A percentile compares a stretch with the other conserved stretches of the same genome.
Evolutionary conservation across 2,797 vertebrate genomes (phyloP).

Genomic region (Eleutherodactylus coqui): DNA sequence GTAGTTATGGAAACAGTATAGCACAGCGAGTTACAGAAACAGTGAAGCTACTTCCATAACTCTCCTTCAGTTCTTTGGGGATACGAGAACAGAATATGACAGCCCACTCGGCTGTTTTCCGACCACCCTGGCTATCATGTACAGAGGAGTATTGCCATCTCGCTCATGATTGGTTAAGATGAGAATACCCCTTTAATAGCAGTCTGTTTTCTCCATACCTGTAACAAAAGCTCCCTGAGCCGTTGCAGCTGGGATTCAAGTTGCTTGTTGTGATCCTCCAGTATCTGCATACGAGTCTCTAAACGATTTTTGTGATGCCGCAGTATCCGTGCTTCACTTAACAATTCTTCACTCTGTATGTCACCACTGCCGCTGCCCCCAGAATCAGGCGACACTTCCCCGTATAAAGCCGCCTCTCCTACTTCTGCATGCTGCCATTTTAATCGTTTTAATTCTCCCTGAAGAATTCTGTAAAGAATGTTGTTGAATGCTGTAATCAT

Average conservation of each 20-base stretch:
- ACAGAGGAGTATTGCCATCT: no score
- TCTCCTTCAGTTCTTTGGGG: no score
- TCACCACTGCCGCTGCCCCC: constrained; percentile 70
- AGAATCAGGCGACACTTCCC: constrained; percentile 77
- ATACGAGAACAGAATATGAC: no score
- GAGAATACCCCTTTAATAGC: no score
- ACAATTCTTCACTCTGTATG: constrained; percentile 86
- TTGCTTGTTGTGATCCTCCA: constrained; percentile 98
- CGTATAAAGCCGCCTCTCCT: constrained; percentile 81
- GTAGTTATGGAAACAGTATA: no score
- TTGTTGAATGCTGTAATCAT: not conserved
- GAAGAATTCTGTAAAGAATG: constrained; percentile 84
- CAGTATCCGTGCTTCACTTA: constrained; percentile 92
- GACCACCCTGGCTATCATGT: no score
- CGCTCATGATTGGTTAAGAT: no score
- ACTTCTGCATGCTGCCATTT: constrained; percentile 98
- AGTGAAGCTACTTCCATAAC: no score
- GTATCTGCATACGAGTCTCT: constrained; percentile 97
- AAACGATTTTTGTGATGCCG: constrained; percentile 96
- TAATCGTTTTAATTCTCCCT: constrained; percentile 91
- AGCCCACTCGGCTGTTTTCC: no score
- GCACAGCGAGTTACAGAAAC: no score
- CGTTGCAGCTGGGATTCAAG: constrained; percentile 93
- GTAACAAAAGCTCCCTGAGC: constrained; percentile 91
- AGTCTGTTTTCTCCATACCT: constrained; percentile 75